phyloP scores from a whole-genome alignment of 2,888 invertebrate species.

The Campoplex capitator region DNA sequence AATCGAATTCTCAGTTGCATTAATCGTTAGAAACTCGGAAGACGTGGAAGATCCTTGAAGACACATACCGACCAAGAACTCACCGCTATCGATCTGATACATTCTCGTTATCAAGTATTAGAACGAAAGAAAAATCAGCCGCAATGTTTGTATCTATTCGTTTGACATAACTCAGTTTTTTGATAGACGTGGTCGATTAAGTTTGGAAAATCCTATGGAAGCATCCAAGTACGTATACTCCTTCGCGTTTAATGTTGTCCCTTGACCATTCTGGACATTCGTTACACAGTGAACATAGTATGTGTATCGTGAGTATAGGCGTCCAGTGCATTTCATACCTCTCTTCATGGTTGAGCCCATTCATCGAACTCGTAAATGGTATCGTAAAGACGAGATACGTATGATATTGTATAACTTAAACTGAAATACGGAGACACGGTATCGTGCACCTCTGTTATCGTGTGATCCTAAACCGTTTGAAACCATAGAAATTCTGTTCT shows the following conservation, averaged over 20 bases:
- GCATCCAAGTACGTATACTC: neutral
- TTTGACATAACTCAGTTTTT: neutral
- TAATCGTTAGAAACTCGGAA: no score
- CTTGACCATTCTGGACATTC: conserved; percentile 10
- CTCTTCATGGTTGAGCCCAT: conserved; percentile 13
- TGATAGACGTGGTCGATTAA: neutral
- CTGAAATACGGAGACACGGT: conserved; percentile 20
- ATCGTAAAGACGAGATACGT: conserved; percentile 47
- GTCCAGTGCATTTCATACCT: conserved; percentile 4
- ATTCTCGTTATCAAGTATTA: no score
- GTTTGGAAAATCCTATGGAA: neutral
- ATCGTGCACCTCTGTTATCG: conserved; percentile 12
- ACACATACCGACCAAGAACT: no score
- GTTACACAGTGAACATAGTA: conserved; percentile 7
- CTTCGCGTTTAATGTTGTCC: conserved; percentile 21
- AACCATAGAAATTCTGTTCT: neutral
- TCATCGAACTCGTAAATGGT: conserved; percentile 68
- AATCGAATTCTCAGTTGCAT: no score
- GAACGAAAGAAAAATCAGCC: no score
- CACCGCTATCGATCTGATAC: no score
- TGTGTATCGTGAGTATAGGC: conserved; percentile 5
- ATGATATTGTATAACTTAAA: conserved; percentile 6
- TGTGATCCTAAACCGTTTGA: neutral
- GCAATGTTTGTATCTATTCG: no score
- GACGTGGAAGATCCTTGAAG: no score